Base-by-base conservation (phyloP, 2,888 invertebrate species). In the Cheiracanthium punctorium region DNA sequence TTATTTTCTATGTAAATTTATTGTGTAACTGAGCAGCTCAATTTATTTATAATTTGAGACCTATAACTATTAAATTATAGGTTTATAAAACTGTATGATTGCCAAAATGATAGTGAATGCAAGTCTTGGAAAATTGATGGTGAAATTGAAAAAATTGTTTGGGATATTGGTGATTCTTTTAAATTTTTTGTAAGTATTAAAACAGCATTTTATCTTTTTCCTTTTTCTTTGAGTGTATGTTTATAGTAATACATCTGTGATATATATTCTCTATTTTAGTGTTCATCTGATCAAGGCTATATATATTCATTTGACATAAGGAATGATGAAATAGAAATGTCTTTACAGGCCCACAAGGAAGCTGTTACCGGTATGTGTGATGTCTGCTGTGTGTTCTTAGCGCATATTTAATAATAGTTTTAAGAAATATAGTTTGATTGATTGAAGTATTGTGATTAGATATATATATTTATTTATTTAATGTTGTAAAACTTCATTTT, bases 141-240 rank as follows among this genome's bases (percentile, higher is more conserved):
- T 0, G 98, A 98, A 93, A 95, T 97, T 32, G 98, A 98, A 92
- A 94, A 95, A 89, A 94, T 96, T 12, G 90, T 94, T 0, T 99
- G 98, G 98, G 95, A 97, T 92, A 93, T 94, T 58, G 94, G 94
- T 88, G 94, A 96, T 90, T 94, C 96, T 0, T 95, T 95, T 92
- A 94, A 94, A 90, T 97, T 96, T 90, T 94, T 96, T 89, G 95
- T 95, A 89, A 93, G 94, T 93, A 87, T 20, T 48, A 52, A 74
- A 41, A n/a, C n/a, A n/a, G n/a, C n/a, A n/a, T n/a, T n/a, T n/a
- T n/a, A n/a, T n/a, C n/a, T n/a, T 17, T 72, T 30, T n/a, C 65
- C 30, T 37, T 58, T n/a, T 43, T 77, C 64, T 58, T 14, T 64
- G 7, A 58, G 5, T 17, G 0, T 32, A 14, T 77, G 58, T 29